Evolutionary conservation across 2,888 invertebrate species (phyloP), one percentile per base, ranked within the genome.

Genomic region (Epinotia demarniana): DNA sequence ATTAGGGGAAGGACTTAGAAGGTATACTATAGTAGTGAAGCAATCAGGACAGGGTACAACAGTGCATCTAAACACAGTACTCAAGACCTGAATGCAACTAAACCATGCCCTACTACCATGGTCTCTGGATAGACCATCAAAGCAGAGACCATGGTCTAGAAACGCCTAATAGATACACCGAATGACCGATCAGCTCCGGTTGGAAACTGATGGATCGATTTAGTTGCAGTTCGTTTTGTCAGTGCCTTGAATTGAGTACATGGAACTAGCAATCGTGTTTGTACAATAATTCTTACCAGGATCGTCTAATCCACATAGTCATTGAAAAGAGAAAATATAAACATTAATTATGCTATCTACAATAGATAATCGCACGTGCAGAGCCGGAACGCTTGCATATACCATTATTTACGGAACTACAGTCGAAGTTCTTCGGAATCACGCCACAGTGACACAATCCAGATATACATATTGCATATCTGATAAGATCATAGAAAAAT

Each of bases 291-390:
- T 92, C 93, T 93, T 93, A 93, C 93, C 93, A 88, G 92, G 89
- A 86, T 93, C 93, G 84, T 93, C 93, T 93, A 92, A 86, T 88
- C 93, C 92, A 91, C 79, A 88, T 90, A 86, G 92, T 91, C 89
- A 90, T 90, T 92, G 92, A 89, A 93, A 92, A 92, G 84, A 90
- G 88, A 93, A 92, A 92, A 91, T 85, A 90, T 84, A 89, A 82
- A 80, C 80, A 87, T 92, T 90, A 89, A 76, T 76, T 61, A 75
- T 60, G 58, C 80, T 77, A 78, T 77, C 76, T 75, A 76, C 71
- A 75, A 78, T 5, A 74, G 63, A 19, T 76, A 62, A 70, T 71
- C 62, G 57, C 70, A 61, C 27, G 23, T 64, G 70, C 60, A 55
- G 27, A 61, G 8, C 55, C 33, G 27, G 4, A 5, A 57, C 23